These are phyloP conservation scores for Zosterops lateralis DNA, from an alignment of 2,113 vertebrate genomes.

Conservation along the genomic window DNA sequence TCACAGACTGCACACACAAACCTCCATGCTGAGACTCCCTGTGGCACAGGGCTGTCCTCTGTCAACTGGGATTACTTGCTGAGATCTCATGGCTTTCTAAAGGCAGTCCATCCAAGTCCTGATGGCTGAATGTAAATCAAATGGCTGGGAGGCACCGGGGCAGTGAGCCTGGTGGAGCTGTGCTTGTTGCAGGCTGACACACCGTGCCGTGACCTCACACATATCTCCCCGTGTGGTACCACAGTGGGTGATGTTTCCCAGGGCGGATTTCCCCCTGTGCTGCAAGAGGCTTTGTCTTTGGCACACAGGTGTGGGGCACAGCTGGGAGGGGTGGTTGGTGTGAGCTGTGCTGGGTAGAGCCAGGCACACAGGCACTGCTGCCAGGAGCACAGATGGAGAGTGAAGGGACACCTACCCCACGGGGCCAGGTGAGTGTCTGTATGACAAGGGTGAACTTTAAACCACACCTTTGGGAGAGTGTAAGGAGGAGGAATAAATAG, in stretches of 20 bases:
- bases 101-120: not conserved
- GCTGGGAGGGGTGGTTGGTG: not conserved
- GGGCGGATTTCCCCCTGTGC: not conserved
- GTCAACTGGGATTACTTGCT: rapidly evolving
- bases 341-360: not conserved
- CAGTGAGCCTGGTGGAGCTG: rapidly evolving
- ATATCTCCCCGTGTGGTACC: rapidly evolving
- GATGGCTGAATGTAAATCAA: not conserved
- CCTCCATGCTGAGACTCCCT: rapidly evolving
- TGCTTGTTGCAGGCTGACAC: not conserved
- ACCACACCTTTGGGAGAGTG: not conserved
- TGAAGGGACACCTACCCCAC: rapidly evolving
- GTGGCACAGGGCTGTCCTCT: not conserved
- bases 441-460: rapidly evolving
- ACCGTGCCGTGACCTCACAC: rapidly evolving
- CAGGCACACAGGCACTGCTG: rapidly evolving
- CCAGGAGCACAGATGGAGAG: not conserved
- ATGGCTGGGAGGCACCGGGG: not conserved
- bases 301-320: rapidly evolving
- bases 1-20: rapidly evolving
- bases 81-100: not conserved
- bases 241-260: rapidly evolving
- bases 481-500: not conserved
- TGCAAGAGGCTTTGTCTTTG: not conserved
- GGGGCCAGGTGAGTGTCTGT: not conserved